Conservation (phyloP, 2,113 vertebrate species). For the Dromiciops gliroides region DNA sequence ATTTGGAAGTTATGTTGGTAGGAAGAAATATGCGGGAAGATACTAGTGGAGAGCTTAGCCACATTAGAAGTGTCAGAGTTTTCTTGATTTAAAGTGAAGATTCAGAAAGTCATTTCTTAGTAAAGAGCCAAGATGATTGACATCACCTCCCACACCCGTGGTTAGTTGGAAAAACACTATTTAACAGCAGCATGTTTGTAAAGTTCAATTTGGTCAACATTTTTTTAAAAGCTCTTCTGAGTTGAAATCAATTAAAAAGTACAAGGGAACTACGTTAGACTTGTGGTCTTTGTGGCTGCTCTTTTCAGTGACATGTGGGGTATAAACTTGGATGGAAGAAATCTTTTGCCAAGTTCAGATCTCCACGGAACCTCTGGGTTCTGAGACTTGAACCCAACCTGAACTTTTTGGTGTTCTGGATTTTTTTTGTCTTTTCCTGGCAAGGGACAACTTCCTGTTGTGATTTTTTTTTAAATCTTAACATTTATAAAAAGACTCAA, state of each 20-base stretch:
- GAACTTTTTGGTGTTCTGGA: slow-evolving; percentile 56
- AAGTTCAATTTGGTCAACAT: slow-evolving; percentile 62
- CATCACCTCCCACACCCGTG: neutral
- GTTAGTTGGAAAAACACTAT: slow-evolving; percentile 56
- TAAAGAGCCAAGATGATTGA: slow-evolving; percentile 34
- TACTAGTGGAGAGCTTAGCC: neutral
- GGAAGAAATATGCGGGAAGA: slow-evolving; percentile 17
- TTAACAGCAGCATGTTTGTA: slow-evolving; percentile 63
- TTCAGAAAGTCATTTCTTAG: slow-evolving; percentile 1
- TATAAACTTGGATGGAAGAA: slow-evolving; percentile 66
- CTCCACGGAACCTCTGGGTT: slow-evolving; percentile 61
- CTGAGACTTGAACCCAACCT: slow-evolving; percentile 61
- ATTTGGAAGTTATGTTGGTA: slow-evolving; percentile 13
- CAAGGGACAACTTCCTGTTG: slow-evolving; percentile 4
- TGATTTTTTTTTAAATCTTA: neutral
- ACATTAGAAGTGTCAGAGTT: neutral
- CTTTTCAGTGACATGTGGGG: slow-evolving; percentile 52
- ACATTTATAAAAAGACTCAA: slow-evolving; percentile 46
- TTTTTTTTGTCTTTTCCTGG: slow-evolving; percentile 60
- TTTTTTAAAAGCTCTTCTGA: slow-evolving; percentile 44
- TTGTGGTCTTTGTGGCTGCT: slow-evolving; percentile 59
- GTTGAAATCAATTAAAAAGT: slow-evolving; percentile 68
- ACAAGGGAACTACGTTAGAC: slow-evolving; percentile 59
- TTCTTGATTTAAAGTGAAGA: slow-evolving; percentile 10
- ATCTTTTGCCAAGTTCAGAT: slow-evolving; percentile 50